Conservation (phyloP, 2,797 vertebrate species). For the Pseudomugil gertrudae region DNA sequence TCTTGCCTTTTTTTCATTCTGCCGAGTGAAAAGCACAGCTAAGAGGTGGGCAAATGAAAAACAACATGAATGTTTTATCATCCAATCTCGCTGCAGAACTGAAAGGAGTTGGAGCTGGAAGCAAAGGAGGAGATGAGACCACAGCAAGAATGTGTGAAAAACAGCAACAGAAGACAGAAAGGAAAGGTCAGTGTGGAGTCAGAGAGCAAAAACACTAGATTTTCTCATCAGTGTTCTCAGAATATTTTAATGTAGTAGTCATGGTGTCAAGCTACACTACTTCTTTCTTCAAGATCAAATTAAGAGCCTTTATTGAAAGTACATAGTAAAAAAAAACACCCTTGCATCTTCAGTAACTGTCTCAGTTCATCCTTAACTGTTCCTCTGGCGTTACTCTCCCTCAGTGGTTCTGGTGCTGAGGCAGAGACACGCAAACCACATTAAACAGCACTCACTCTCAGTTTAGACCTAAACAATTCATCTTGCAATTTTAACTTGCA, state of each 20-base stretch:
- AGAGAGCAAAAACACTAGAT: conserved; percentile 33
- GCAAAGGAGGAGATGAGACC: conserved; percentile 51
- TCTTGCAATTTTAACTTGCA: conserved; percentile 75
- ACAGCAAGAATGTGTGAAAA: conserved; percentile 21
- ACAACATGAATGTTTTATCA: conserved; percentile 83
- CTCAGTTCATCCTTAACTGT: conserved; percentile 23
- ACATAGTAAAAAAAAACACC: neutral
- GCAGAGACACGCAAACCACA: conserved; percentile 57
- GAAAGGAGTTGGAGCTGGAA: conserved; percentile 42
- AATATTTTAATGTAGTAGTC: conserved; percentile 45
- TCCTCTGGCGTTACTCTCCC: conserved; percentile 35
- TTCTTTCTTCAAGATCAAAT: conserved; percentile 4
- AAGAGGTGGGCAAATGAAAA: conserved; percentile 74
- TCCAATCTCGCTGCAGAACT: conserved; percentile 62
- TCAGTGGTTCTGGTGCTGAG: conserved; percentile 16
- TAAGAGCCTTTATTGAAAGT: conserved; percentile 9
- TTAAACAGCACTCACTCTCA: conserved; percentile 73
- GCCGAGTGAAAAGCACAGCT: conserved; percentile 56
- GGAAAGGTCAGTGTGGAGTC: conserved; percentile 52
- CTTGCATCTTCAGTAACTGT: conserved; percentile 37
- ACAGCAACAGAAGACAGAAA: conserved; percentile 30
- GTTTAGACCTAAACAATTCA: conserved; percentile 71
- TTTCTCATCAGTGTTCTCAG: conserved; percentile 35
- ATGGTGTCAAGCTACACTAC: conserved; percentile 14
- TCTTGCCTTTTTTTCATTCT: conserved; percentile 50